phyloP scores from a whole-genome alignment of 2,888 invertebrate species.

The Microctonus brassicae region DNA sequence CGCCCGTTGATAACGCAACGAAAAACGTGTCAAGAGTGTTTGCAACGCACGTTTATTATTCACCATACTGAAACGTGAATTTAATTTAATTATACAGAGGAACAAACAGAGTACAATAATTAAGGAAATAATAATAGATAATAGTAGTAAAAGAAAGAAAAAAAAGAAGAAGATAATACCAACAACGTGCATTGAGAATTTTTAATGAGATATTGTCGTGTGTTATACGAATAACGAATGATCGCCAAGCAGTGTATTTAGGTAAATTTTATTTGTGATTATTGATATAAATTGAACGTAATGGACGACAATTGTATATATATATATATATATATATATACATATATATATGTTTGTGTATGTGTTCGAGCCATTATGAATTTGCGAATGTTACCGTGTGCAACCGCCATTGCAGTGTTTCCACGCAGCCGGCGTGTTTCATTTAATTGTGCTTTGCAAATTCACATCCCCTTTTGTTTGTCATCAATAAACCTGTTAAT shows the following conservation, averaged over 20 bases:
- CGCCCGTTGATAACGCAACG: neutral
- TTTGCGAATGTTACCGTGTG: conserved; percentile 9
- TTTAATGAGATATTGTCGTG: conserved; percentile 55
- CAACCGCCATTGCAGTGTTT: conserved; percentile 38
- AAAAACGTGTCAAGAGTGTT: neutral
- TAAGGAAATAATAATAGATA: neutral
- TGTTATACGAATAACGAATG: conserved; percentile 19
- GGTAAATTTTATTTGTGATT: conserved; percentile 55
- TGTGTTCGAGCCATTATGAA: conserved; percentile 19
- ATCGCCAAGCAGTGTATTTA: conserved; percentile 55
- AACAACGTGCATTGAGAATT: conserved; percentile 43
- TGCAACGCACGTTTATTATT: neutral
- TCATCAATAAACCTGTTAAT: neutral
- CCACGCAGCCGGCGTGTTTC: conserved; percentile 36
- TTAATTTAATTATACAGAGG: no score
- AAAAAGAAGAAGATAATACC: no score
- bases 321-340: neutral
- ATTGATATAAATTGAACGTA: neutral
- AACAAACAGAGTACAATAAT: no score
- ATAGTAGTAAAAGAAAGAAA: neutral
- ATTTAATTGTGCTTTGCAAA: neutral
- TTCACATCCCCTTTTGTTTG: neutral
- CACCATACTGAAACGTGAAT: neutral
- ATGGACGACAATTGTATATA: neutral
- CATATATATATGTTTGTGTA: neutral